Evolutionary conservation across 2,113 vertebrate genomes (phyloP).

Genomic region (Apodemus speciosus): DNA sequence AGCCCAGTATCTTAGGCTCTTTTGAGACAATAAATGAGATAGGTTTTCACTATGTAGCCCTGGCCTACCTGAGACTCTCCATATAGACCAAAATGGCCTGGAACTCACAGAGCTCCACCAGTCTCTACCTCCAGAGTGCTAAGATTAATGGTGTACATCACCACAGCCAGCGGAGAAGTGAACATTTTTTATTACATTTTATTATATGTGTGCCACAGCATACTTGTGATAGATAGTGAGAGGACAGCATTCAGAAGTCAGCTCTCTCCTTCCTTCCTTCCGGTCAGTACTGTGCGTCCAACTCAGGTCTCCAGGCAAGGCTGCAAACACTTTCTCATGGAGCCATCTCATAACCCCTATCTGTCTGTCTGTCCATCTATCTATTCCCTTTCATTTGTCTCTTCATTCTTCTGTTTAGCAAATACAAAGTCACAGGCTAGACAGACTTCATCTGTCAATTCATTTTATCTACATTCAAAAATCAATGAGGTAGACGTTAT

Average conservation of each 20-base stretch:
- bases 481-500: constrained; percentile 33
- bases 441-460: constrained; percentile 33
- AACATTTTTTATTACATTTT: not conserved
- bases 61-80: not conserved
- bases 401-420: constrained; percentile 62
- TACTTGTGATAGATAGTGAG: not conserved
- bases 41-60: not conserved
- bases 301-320: not conserved
- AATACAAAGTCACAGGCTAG: constrained; percentile 44
- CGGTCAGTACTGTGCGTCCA: not conserved
- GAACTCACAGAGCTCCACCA: not conserved
- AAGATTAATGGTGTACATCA: not conserved
- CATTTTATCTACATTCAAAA: constrained; percentile 45
- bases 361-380: no score
- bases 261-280: not conserved
- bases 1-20: no score
- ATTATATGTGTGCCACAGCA: not conserved
- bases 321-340: not conserved
- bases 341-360: not conserved
- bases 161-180: not conserved
- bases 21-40: not conserved
- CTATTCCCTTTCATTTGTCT: constrained; percentile 49
- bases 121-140: not conserved
- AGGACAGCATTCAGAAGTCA: not conserved
- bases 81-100: not conserved